A percentile compares a stretch with the other conserved stretches of the same genome.
Evolutionary conservation across 2,797 vertebrate genomes (phyloP).

Genomic region (Karalla daura): DNA sequence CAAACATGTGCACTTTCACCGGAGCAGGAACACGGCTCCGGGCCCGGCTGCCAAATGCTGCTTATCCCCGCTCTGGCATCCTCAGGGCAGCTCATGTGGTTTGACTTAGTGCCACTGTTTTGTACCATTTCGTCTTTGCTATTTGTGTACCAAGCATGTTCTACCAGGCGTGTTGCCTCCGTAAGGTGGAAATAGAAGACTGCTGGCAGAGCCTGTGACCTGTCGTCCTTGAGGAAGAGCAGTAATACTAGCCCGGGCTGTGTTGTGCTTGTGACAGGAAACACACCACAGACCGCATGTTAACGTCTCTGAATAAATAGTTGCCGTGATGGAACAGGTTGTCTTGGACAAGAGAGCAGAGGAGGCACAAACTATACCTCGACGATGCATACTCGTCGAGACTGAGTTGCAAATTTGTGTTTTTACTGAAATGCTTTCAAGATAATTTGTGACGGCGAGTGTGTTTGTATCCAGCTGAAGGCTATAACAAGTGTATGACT

Average conservation of each 20-base stretch:
- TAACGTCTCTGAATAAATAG: conserved; percentile 41
- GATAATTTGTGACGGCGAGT: not conserved
- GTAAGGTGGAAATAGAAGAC: conserved; percentile 51
- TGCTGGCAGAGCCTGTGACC: conserved; percentile 44
- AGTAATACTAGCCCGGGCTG: conserved; percentile 18
- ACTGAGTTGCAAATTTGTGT: not conserved
- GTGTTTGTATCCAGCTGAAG: not conserved
- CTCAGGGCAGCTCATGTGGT: conserved; percentile 56
- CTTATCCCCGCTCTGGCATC: conserved; percentile 58
- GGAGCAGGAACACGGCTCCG: conserved; percentile 30
- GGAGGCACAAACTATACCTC: not conserved
- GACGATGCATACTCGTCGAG: not conserved
- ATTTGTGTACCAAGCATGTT: conserved; percentile 40
- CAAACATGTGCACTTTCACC: conserved; percentile 32
- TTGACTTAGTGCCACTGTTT: conserved; percentile 62
- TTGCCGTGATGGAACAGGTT: conserved; percentile 28
- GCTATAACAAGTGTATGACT: not conserved
- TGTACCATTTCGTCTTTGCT: conserved; percentile 40
- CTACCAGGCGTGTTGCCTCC: conserved; percentile 19
- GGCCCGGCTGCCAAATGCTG: conserved; percentile 39
- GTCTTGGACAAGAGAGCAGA: conserved; percentile 17
- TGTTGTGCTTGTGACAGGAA: conserved; percentile 17
- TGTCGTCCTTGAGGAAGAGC: conserved; percentile 27
- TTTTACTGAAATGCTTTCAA: not conserved
- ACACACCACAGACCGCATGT: not conserved